Evolutionary conservation across 1,140 invertebrate genomes (phyloP), one percentile per base, ranked within the genome.

Genomic region (Calephelis nemesis): DNA sequence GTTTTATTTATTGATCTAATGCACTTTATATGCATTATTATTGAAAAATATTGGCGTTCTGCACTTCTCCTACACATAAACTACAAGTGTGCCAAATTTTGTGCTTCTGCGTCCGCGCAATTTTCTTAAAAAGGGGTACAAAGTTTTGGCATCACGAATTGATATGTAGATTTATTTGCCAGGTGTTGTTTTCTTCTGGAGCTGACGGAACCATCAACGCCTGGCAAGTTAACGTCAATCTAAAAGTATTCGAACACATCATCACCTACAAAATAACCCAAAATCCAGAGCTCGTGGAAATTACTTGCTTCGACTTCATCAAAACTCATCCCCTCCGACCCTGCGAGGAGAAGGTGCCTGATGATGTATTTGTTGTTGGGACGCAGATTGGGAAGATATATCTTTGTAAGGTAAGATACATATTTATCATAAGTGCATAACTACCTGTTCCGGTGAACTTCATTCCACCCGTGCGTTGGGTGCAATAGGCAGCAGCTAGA

Each of bases 231-330:
- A 88, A 90, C 42, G 69, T 78, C 0, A 76, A 75, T 48, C 64
- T 71, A 0, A 80, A 81, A 40, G 73, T 82, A 0, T 90, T 90
- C 39, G 82, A 90, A 30, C 78, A 78, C 47, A 78, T 90, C 4
- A 71, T 82, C 1, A 74, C 74, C 4, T 90, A 88, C 64, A 71
- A 67, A 1, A 67, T 88, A 4, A 84, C 81, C 0, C 74, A 71
- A 7, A 83, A 83, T 7, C 60, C 76, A 48, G 62, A 65, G 0
- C 48, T 71, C 0, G 75, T 77, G 0, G 81, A 88, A 30, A 83
- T 88, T 9, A 88, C 71, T 0, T 88, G 88, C 62, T 85, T 90
- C 11, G 86, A 90, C 54, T 90, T 87, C 48, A 77, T 87, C 10
- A 88, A 78, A 71, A 74, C 68, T 5, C 82, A 73, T 67, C 79